A percentile compares a stretch with the other conserved stretches of the same genome.
phyloP scores from a whole-genome alignment of 2,888 invertebrate species.

The Julus scanicus region DNA sequence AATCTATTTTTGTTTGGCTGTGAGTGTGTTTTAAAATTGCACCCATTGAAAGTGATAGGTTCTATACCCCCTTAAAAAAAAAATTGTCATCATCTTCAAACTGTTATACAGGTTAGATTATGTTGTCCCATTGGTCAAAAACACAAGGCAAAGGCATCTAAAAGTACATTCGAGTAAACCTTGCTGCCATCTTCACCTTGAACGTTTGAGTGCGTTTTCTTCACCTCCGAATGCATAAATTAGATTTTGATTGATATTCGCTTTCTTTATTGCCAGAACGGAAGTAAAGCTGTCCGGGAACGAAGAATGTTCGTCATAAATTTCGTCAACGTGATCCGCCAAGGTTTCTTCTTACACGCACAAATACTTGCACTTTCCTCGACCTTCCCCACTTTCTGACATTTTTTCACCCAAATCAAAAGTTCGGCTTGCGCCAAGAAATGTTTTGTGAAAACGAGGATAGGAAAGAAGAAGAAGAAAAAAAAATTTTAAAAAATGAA shows the following conservation, averaged over 20 bases:
- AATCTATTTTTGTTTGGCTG: too few relatives aligned
- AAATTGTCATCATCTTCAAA: too few relatives aligned
- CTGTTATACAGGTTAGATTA: too few relatives aligned
- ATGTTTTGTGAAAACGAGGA: slow-evolving; percentile 40
- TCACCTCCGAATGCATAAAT: slow-evolving; percentile 39
- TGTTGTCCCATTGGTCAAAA: neutral
- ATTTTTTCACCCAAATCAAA: slow-evolving; percentile 42
- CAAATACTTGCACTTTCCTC: neutral
- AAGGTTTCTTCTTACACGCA: slow-evolving; percentile 39
- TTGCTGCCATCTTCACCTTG: slow-evolving; percentile 20
- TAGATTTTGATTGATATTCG: slow-evolving; percentile 42
- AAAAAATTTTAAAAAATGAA: neutral
- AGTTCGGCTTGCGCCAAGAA: slow-evolving; percentile 36
- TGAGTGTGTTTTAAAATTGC: too few relatives aligned
- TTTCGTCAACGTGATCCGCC: slow-evolving; percentile 38
- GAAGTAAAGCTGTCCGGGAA: slow-evolving; percentile 35
- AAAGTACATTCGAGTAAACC: neutral
- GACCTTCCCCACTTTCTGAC: slow-evolving; percentile 42
- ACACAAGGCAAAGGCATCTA: neutral
- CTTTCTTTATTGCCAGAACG: slow-evolving; percentile 39
- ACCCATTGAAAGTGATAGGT: too few relatives aligned
- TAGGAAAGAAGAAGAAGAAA: neutral
- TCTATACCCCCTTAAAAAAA: too few relatives aligned
- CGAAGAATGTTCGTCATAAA: slow-evolving; percentile 42
- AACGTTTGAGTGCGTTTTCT: slow-evolving; percentile 25